Percentiles rank a stretch among this genome's conserved stretches.
phyloP scores from a whole-genome alignment of 2,888 invertebrate genomes.

The Chaitophorus viminalis region DNA sequence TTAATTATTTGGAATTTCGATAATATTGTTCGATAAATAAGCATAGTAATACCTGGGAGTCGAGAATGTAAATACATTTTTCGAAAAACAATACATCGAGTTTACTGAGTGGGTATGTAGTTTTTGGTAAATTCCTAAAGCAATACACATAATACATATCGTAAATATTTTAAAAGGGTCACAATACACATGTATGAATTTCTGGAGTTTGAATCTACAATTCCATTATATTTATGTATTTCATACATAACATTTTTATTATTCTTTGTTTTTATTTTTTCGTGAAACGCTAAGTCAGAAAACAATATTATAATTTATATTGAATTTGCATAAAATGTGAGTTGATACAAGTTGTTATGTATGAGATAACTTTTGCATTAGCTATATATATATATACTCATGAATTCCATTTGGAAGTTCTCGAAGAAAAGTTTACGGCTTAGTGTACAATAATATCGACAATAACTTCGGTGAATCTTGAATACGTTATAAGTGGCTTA shows the following conservation, averaged over 20 bases:
- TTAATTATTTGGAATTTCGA: too few relatives aligned
- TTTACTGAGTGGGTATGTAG: too few relatives aligned
- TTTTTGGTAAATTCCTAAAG: too few relatives aligned
- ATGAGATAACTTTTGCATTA: conserved; percentile 51
- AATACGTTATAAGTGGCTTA: conserved; percentile 49
- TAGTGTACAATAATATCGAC: conserved; percentile 49
- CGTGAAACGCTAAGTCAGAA: neutral
- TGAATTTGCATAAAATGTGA: conserved; percentile 36
- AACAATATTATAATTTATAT: conserved; percentile 47
- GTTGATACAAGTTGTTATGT: conserved; percentile 27
- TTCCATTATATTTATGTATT: conserved; percentile 20
- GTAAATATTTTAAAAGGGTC: neutral
- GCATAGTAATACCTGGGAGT: too few relatives aligned
- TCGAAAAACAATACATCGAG: too few relatives aligned
- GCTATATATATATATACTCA: neutral
- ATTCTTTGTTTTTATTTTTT: conserved; percentile 8
- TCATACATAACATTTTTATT: neutral
- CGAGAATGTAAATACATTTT: too few relatives aligned
- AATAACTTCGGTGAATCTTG: conserved; percentile 27
- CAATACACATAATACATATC: too few relatives aligned
- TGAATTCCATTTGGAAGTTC: conserved; percentile 37
- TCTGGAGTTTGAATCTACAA: neutral
- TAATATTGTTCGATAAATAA: too few relatives aligned
- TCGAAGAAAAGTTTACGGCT: conserved; percentile 42
- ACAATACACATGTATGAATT: neutral